A percentile compares a stretch with the other conserved stretches of the same genome.
phyloP scores from a whole-genome alignment of 1,140 invertebrate genomes.

The Papilio polytes region DNA sequence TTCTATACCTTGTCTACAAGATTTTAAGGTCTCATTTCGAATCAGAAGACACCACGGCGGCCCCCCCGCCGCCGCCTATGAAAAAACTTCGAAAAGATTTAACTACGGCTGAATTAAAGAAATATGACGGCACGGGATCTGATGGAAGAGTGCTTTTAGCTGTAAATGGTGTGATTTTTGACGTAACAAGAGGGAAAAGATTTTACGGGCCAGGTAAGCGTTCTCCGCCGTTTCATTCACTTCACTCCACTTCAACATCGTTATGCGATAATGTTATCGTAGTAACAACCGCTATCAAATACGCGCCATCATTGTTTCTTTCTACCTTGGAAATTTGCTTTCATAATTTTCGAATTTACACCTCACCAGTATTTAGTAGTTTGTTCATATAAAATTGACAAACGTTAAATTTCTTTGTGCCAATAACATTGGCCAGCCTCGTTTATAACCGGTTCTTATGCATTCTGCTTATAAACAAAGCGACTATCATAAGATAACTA shows the following conservation, averaged over 20 bases:
- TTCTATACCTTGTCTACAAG: conserved; percentile 77
- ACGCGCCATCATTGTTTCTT: not conserved
- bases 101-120: conserved; percentile 72
- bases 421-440: not conserved
- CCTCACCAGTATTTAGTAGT: not conserved
- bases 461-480: not conserved
- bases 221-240: not conserved
- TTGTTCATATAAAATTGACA: not conserved
- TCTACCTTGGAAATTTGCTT: not conserved
- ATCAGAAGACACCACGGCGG: conserved; percentile 48
- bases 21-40: conserved; percentile 77
- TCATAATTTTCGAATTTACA: not conserved
- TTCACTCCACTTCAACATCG: not conserved
- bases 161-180: conserved; percentile 74
- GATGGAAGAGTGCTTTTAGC: conserved; percentile 76
- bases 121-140: conserved; percentile 74
- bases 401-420: not conserved
- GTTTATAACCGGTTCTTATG: conserved; percentile 15
- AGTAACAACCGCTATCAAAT: not conserved
- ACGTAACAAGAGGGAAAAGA: conserved; percentile 76
- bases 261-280: conserved; percentile 30
- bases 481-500: not conserved
- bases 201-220: conserved; percentile 79
- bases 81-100: conserved; percentile 74
- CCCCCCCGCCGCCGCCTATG: conserved; percentile 62